Percentiles rank a stretch among this genome's conserved stretches.
Evolutionary conservation across 2,888 invertebrate species (phyloP).

Genomic region (Drosophila rubida): DNA sequence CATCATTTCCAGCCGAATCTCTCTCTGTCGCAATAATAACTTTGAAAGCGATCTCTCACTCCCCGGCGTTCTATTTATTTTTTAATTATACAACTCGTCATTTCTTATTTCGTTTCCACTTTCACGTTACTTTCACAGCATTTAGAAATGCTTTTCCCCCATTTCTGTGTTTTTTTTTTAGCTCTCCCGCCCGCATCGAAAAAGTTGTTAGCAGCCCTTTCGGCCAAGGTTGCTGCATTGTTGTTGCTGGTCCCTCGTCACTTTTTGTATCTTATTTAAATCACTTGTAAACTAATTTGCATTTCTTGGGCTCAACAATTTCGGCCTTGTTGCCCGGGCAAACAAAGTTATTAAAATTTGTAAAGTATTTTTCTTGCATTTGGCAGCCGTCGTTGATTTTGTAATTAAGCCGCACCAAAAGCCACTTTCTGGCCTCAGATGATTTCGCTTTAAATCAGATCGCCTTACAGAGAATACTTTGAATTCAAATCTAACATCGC

Average conservation of each 20-base stretch:
- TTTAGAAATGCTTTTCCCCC: slow-evolving; percentile 40
- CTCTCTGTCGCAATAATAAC: background rate
- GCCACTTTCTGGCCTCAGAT: slow-evolving; percentile 16
- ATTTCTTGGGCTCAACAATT: slow-evolving; percentile 68
- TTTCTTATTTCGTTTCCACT: slow-evolving; percentile 19
- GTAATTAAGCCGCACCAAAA: slow-evolving; percentile 52
- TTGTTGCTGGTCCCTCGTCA: slow-evolving; percentile 65
- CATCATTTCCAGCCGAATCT: background rate
- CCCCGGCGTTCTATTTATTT: slow-evolving; percentile 24
- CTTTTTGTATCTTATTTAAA: slow-evolving; percentile 74
- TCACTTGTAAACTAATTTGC: slow-evolving; percentile 77
- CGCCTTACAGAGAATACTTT: too few species aligned
- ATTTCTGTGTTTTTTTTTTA: slow-evolving; percentile 5
- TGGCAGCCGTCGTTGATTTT: slow-evolving; percentile 58
- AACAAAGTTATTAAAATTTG: slow-evolving; percentile 75
- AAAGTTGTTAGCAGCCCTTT: slow-evolving; percentile 49
- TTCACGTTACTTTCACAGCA: slow-evolving; percentile 19
- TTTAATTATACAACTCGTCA: slow-evolving; percentile 45
- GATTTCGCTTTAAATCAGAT: slow-evolving; percentile 33
- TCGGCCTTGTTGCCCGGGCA: slow-evolving; percentile 44
- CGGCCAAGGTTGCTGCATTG: slow-evolving; percentile 1
- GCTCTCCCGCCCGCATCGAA: slow-evolving; percentile 11
- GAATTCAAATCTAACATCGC: too few species aligned
- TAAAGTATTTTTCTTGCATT: slow-evolving; percentile 57
- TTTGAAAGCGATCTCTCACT: slow-evolving; percentile 6